Base-by-base conservation (phyloP, 1,140 invertebrate species). In the Dolichoris vasculosae region DNA sequence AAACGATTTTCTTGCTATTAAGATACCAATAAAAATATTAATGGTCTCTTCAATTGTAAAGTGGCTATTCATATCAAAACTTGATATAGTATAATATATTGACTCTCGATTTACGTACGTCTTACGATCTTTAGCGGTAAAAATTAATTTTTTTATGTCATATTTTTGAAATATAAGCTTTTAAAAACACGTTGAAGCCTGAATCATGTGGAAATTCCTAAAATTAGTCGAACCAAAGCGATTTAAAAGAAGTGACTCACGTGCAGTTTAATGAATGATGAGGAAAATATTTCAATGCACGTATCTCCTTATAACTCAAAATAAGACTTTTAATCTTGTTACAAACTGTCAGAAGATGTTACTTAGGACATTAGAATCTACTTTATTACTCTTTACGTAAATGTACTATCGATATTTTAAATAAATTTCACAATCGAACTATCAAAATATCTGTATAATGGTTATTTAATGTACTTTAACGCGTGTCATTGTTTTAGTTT, bases 151-250 rank as follows among this genome's bases (percentile, higher is more conserved):
- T 32, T 38, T 69, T 20, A 32, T 38, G 17, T 23, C 67, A n/a
- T 43, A 38, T 11, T 1, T 73, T 43, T 73, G 13, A 73, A 73
- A 43, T n/a, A 26, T 3, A 73, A 43, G 8, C 1, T 43, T 43
- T 73, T 43, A 43, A 43, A 43, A 40, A 43, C n/a, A 43, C 43
- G 9, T 23, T 59, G 38, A 43, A 73, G 69, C 38, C 40, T 73
- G 69, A 73, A 73, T 73, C 69, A 73, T 73, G 23, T 73, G 40
- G 69, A 43, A 73, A 73, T 73, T 43, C 69, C 23, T 43, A 73
- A 73, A 73, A 73, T 43, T 43, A 43, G 69, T 73, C 8, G 23
- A n/a, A n/a, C 38, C 26, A 11, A 73, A n/a, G 40, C 69, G 15
- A 35, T 69, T n/a, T 73, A 73, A 73, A 73, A 26, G 38, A 43